Evolutionary conservation across 2,797 vertebrate species (phyloP), one percentile per base, ranked within the genome.

Genomic region (Hippocampus kuda): DNA sequence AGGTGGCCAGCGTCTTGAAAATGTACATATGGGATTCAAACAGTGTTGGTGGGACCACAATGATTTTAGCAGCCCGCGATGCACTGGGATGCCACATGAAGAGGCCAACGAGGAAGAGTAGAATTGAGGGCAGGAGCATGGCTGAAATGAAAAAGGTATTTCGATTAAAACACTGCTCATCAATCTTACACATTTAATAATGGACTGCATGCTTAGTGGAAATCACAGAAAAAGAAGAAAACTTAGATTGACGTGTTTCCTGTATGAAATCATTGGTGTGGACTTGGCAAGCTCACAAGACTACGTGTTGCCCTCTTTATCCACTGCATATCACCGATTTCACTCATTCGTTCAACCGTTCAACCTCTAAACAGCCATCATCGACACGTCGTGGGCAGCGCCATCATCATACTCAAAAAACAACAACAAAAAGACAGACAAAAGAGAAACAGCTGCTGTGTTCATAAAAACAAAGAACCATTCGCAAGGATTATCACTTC

Each of bases 11-110:
- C 4, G 94, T 96, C 89, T 98, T 97, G 90, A 99, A 99, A 91
- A 99, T 98, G 90, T 99, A 99, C 74, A 99, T 91, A 88, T 99
- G 97, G 76, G 97, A 99, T 90, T 99, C 97, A 78, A 99, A 99
- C 96, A 99, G 98, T 88, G 99, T 97, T 87, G 97, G 97, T 77
- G 97, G 97, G 82, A 99, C 94, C 44, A 98, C 91, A 27, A 98
- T 91, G 7, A 99, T 93, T 93, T 98, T 98, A 80, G 94, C 94
- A 66, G 94, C 93, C 93, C 88, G 86, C 3, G 85, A 89, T 70
- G 88, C 81, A 75, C 89, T 89, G 8, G 92, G 84, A 75, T 87
- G 84, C 72, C 92, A 85, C 62, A 68, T 74, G 70, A 90, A 79
- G 79, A 97, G 92, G 77, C 94, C 69, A 63, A 89, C 81, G 75